A percentile compares a stretch with the other conserved stretches of the same genome.
phyloP scores from a whole-genome alignment of 30 jellyfish, hydroid and myxozoan genomes.

The Hydractinia symbiolongicarpus region DNA sequence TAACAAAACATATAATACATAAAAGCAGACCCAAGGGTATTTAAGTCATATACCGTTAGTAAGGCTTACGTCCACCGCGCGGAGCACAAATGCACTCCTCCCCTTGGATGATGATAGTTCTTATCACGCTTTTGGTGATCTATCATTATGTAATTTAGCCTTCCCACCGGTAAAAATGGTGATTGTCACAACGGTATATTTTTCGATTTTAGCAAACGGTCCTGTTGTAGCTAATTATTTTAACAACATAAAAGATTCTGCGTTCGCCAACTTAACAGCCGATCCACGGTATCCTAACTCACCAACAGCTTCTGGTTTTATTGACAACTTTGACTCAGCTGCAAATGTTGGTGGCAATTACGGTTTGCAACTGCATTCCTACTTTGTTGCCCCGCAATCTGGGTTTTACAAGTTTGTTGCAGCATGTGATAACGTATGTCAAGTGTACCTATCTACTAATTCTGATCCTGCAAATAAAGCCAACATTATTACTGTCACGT shows the following conservation, averaged over 20 bases:
- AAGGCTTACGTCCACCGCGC: too few species aligned
- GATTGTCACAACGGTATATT: not conserved
- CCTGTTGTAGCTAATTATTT: constrained; percentile 50
- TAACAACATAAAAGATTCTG: not conserved
- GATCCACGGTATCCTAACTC: constrained; percentile 72
- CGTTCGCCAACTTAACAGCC: constrained; percentile 24
- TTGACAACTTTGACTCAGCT: constrained; percentile 70
- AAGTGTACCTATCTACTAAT: not conserved
- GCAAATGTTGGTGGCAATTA: constrained; percentile 28
- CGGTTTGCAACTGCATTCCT: not conserved
- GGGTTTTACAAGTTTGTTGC: constrained; percentile 3
- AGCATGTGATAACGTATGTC: constrained; percentile 10
- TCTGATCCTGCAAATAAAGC: not conserved
- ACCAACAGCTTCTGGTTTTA: constrained; percentile 54
- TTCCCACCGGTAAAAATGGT: too few species aligned
- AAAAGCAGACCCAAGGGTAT: too few species aligned
- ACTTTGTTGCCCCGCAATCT: not conserved
- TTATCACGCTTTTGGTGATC: too few species aligned
- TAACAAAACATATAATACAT: too few species aligned
- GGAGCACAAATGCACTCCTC: too few species aligned
- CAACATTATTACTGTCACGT: constrained; percentile 11
- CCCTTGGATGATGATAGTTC: too few species aligned
- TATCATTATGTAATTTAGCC: too few species aligned
- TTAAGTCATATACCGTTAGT: too few species aligned
- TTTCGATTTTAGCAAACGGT: constrained; percentile 45